Base-by-base conservation (phyloP, 2,113 vertebrate species). In the Festucalex cinctus region DNA sequence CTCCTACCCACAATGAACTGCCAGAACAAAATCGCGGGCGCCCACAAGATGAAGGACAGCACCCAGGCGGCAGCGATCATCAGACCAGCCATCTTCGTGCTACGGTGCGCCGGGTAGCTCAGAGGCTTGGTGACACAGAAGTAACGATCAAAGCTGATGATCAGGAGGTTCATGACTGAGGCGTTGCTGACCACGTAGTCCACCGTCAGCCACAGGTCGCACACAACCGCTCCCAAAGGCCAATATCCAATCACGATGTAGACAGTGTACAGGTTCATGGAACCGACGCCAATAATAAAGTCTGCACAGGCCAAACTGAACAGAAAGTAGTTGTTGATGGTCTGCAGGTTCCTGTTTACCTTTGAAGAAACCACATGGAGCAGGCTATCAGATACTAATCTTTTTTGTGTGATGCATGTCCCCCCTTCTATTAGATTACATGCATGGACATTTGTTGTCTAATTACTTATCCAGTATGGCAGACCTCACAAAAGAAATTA, bases 231-330 rank as follows among this genome's bases (percentile, higher is more conserved):
- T 35, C 97, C 97, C 70, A 98, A 74, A 13, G 97, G 97, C 97
- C 97, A 99, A 87, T 93, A 93, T 63, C 95, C 96, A 79, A 94
- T 95, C 90, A 98, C 95, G 80, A 94, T 98, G 85, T 98, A 98
- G 71, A 98, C 91, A 0, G 97, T 98, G 36, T 99, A 99, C 8
- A 99, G 90, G 85, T 98, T 98, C 96, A 99, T 98, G 78, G 97
- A 99, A 83, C 95, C 97, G 68, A 98, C 73, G 19, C 96, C 97
- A 1, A 98, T 98, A 86, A 99, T 96, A 66, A 98, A 91, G 86
- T 99, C 97, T 41, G 97, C 97, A 13, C 96, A 98, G 62, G 97
- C 97, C 88, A 99, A 90, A 83, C 97, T 98, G 93, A 98, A 98
- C 69, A 99, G 85, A 83, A 99, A 99, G 86, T 98, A 99, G 85